Conservation (phyloP, 2,797 vertebrate genomes). For the Lepus townsendii region DNA sequence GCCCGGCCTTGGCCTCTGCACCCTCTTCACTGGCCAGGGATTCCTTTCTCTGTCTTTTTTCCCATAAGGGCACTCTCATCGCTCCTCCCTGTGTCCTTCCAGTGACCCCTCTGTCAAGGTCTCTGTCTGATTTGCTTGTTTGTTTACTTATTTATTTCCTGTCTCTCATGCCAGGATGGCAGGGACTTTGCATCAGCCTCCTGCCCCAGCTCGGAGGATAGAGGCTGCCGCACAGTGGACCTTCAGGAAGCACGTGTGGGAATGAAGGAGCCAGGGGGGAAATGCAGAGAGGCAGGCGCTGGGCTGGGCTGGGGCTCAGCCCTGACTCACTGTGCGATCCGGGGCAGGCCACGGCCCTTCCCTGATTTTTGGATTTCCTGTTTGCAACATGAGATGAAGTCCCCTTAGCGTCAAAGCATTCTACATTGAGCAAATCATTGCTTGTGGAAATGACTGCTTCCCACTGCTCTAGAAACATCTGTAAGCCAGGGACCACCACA, state of each 20-base stretch:
- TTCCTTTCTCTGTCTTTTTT: background rate
- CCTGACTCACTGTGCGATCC: background rate
- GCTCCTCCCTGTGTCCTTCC: rapidly evolving
- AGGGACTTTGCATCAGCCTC: background rate
- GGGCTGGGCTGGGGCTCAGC: background rate
- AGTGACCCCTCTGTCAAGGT: background rate
- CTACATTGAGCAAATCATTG: background rate
- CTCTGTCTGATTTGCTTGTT: background rate
- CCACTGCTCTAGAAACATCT: rapidly evolving
- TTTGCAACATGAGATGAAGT: background rate
- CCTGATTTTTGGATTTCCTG: background rate
- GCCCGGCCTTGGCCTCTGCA: rapidly evolving
- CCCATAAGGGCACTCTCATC: background rate
- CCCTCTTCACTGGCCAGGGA: background rate
- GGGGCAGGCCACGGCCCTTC: rapidly evolving
- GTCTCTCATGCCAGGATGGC: background rate
- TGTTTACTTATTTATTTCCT: background rate
- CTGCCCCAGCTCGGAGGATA: background rate
- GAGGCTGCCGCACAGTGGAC: background rate
- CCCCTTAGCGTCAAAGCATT: background rate
- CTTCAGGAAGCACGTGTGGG: background rate
- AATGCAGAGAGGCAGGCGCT: background rate
- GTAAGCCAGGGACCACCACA: background rate
- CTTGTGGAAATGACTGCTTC: background rate
- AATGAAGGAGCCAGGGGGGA: too few species aligned